Evolutionary conservation across 2,113 vertebrate species (phyloP), one percentile per base, ranked within the genome.

Genomic region (Oxyura jamaicensis): DNA sequence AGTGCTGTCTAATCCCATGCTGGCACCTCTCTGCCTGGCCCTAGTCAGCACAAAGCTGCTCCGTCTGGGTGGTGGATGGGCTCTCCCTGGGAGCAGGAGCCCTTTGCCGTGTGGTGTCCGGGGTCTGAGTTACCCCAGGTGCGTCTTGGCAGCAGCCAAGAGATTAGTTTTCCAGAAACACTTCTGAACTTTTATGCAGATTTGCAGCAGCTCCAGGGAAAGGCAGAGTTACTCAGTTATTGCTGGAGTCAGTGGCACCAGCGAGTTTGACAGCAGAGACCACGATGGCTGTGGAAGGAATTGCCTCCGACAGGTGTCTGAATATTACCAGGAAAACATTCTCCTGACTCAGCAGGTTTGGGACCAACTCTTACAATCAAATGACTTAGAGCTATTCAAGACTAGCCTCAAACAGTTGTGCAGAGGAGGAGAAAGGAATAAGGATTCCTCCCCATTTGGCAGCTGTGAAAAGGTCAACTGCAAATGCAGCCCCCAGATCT

Each of bases 301-400:
- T 96, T 96, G 83, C 83, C 69, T 82, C 60, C 6, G 7, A 96
- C 96, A 96, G 91, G 93, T 96, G 96, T 56, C 80, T 50, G 81
- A 92, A 22, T 62, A 78, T 86, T 82, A 78, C 46, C 42, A 82
- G 81, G 69, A 93, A 91, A 67, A 29, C 73, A 93, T 97, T 75
- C 75, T 77, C 76, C 75, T 88, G 72, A 88, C 83, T 86, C 82
- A 81, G 91, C 90, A 96, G 33, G 42, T 90, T 91, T 80, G 63
- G 36, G 52, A 93, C 73, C 75, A 86, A 46, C 63, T 74, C 91
- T 77, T 91, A 90, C 75, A 95, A 93, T 73, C 48, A 76, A 80
- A 86, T 93, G 55, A 74, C 94, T 91, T 58, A 80, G 41, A 85
- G 90, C 76, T 95, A 59, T 71, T 91, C 83, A 81, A 75, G 90